phyloP scores from a whole-genome alignment of 1,140 invertebrate species.

The Asbolus verrucosus region DNA sequence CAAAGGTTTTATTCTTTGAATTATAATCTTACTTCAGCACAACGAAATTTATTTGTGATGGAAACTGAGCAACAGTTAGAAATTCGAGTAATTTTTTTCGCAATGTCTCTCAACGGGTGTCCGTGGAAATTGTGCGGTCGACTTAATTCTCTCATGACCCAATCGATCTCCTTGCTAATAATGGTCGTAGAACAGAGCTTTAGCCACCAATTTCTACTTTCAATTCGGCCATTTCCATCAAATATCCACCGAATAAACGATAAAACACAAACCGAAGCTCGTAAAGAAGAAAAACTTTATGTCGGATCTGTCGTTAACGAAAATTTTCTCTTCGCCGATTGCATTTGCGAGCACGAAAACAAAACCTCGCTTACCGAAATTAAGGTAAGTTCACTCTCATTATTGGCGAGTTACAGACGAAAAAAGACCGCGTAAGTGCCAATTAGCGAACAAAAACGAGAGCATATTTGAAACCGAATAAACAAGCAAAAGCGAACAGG shows the following conservation, averaged over 20 bases:
- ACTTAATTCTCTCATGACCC: neutral
- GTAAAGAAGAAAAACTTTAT: conserved; percentile 8
- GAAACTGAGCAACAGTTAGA: too few relatives aligned
- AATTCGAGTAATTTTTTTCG: too few relatives aligned
- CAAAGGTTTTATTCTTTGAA: too few relatives aligned
- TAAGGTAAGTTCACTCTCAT: conserved; percentile 5
- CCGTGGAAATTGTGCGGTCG: neutral
- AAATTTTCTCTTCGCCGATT: conserved; percentile 1
- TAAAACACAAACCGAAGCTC: conserved; percentile 10
- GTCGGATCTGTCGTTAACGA: conserved; percentile 2
- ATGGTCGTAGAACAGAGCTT: neutral
- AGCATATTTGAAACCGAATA: conserved; percentile 2
- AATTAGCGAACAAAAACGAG: neutral
- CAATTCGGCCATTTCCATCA: conserved; percentile 7
- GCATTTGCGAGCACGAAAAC: neutral
- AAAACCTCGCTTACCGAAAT: neutral
- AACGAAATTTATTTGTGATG: too few relatives aligned
- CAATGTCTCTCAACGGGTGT: neutral
- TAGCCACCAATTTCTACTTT: conserved; percentile 8
- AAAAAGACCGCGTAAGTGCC: neutral
- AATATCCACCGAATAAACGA: conserved; percentile 2
- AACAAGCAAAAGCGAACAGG: too few relatives aligned
- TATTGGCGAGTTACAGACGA: neutral
- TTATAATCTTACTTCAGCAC: too few relatives aligned
- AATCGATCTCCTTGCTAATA: conserved; percentile 8